Percentiles rank a stretch among this genome's conserved stretches.
phyloP scores from a whole-genome alignment of 2,113 vertebrate genomes.

The Garra rufa region DNA sequence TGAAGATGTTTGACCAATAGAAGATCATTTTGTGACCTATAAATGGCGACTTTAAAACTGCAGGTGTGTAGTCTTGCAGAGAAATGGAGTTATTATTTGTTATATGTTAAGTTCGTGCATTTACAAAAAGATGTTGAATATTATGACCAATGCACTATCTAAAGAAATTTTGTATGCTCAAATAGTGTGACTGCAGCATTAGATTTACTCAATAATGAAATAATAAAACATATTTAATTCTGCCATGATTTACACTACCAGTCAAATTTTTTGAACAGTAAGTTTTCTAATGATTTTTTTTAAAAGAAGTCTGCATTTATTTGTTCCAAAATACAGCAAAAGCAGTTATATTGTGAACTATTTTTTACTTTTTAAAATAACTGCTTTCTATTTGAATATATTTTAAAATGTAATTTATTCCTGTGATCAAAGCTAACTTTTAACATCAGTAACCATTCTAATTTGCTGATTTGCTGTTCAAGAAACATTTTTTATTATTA shows the following conservation, averaged over 20 bases:
- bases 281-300: too few relatives aligned
- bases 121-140: not conserved
- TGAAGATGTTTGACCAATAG: not conserved
- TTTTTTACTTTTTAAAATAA: too few relatives aligned
- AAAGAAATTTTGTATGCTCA: not conserved
- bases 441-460: too few relatives aligned
- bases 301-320: too few relatives aligned
- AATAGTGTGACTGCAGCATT: not conserved
- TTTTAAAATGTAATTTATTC: too few relatives aligned
- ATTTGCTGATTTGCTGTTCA: too few relatives aligned
- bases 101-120: not conserved
- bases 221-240: not conserved
- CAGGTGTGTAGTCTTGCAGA: not conserved
- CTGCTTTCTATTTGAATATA: too few relatives aligned
- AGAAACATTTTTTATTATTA: too few relatives aligned
- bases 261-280: too few relatives aligned
- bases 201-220: not conserved
- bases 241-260: not conserved
- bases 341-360: too few relatives aligned
- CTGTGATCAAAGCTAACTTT: too few relatives aligned
- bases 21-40: not conserved
- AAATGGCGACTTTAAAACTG: not conserved
- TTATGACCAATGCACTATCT: not conserved
- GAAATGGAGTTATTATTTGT: not conserved
- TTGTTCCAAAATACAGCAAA: too few relatives aligned